Percentiles rank a stretch among this genome's conserved stretches.
These are phyloP conservation scores for Pteromalus puparum DNA, from an alignment of 1,140 invertebrate species.

Conservation along the genomic window DNA sequence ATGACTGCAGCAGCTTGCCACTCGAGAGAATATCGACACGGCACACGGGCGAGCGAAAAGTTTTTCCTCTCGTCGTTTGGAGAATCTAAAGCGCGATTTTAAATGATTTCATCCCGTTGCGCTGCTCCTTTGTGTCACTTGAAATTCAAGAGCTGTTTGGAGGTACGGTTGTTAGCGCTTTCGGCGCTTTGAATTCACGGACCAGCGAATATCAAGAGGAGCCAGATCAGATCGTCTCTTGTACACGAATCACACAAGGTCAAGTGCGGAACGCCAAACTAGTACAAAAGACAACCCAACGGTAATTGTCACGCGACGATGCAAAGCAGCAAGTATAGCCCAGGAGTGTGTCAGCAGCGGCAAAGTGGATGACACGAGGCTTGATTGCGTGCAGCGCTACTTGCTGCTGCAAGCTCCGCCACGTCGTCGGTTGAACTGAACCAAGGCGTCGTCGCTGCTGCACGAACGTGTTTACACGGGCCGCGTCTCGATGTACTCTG, in stretches of 20 bases:
- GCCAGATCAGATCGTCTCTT: neutral
- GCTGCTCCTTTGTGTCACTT: neutral
- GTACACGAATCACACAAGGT: neutral
- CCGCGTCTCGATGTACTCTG: conserved; percentile 10
- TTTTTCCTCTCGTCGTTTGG: neutral
- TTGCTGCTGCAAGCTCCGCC: neutral
- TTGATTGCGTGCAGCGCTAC: neutral
- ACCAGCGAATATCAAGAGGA: neutral
- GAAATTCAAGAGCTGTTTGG: neutral
- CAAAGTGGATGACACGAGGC: conserved; percentile 4
- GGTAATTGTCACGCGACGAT: neutral
- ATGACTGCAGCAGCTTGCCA: neutral
- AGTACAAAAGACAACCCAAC: neutral
- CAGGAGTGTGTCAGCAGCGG: neutral
- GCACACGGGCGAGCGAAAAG: neutral
- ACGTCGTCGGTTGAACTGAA: conserved; percentile 3
- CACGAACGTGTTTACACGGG: neutral
- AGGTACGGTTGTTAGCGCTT: too few species aligned
- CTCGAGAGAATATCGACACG: neutral
- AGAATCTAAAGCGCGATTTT: too few species aligned
- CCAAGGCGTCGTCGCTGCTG: neutral
- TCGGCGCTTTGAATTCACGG: too few species aligned
- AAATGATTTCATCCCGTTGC: too few species aligned
- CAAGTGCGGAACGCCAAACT: neutral
- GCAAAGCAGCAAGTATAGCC: neutral